Base-by-base conservation (phyloP, 2,113 vertebrate genomes). In the Canis aureus region DNA sequence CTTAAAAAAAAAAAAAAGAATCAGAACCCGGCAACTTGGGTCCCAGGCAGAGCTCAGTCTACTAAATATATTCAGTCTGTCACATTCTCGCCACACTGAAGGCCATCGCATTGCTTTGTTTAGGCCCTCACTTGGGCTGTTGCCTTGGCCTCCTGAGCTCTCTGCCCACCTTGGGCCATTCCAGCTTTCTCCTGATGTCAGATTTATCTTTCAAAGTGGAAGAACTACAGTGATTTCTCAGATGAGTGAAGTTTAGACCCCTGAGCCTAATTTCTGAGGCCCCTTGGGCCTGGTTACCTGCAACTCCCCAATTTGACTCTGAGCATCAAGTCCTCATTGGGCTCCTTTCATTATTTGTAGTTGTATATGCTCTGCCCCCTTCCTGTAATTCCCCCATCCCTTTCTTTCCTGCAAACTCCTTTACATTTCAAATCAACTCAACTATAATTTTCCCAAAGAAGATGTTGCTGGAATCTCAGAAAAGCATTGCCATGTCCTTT, bases 391-490 rank as follows among this genome's bases (percentile, higher is more conserved):
- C 4, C 13, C 17, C 71, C 25, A 87, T 79, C 11, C 2, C 3
- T 82, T 95, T 83, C 10, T 87, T 67, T 62, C 15, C 60, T 89
- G 19, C 57, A 51, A 80, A 85, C 17, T 27, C 20, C 29, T 85
- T 95, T 49, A 80, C n/a, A 80, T 88, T 94, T 93, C 32, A 73
- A 81, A 62, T 81, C 27, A 97, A 51, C 25, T 81, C 25, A 89
- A 92, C 71, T 49, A 29, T 80, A 80, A 66, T 35, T 73, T 91
- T 83, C 12, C 35, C 53, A 73, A 43, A 15, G 8, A 35, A 66
- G 11, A 81, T 92, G 20, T 74, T 95, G 9, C 43, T 90, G n/a
- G 35, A 79, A 51, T 69, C 62, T 71, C 85, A 80, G 27, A 43
- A 78, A 97, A 84, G 43, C 59, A 2, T 83, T 88, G 67, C 19